Evolutionary conservation across 2,888 invertebrate species (phyloP).

Genomic region (Calameuta filiformis): DNA sequence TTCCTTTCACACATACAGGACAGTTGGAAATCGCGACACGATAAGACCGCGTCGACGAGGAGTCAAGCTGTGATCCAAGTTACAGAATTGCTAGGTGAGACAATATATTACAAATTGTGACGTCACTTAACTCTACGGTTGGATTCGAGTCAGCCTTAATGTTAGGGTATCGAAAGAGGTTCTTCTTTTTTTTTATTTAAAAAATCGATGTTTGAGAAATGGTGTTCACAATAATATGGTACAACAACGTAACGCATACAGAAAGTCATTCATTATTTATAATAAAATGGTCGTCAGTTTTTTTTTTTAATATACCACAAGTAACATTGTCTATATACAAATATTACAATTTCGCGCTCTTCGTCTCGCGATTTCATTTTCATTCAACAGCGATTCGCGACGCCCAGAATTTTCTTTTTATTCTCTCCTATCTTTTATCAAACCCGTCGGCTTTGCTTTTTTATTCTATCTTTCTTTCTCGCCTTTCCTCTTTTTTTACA

Average conservation of each 20-base stretch:
- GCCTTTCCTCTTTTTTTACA: constrained; percentile 3
- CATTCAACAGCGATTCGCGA: no score
- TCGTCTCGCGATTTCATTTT: not conserved
- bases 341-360: constrained; percentile 34
- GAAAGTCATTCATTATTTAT: constrained; percentile 46
- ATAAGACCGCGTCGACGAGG: no score
- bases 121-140: no score
- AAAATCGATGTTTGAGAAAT: constrained; percentile 64
- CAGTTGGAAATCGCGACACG: not conserved
- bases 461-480: not conserved
- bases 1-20: not conserved
- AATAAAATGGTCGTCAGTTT: constrained; percentile 35
- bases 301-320: constrained; percentile 43
- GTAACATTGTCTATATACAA: constrained; percentile 53
- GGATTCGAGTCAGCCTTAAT: no score
- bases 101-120: no score
- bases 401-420: constrained; percentile 7
- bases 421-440: constrained; percentile 2
- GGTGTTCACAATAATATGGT: constrained; percentile 63
- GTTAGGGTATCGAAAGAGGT: constrained; percentile 34
- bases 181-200: constrained; percentile 57
- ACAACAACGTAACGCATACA: constrained; percentile 60
- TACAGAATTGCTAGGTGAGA: no score
- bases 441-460: not conserved
- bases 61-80: no score